Percentiles rank a stretch among this genome's conserved stretches.
Evolutionary conservation across 1,140 invertebrate genomes (phyloP).

Genomic region (Bombus cullumanus): DNA sequence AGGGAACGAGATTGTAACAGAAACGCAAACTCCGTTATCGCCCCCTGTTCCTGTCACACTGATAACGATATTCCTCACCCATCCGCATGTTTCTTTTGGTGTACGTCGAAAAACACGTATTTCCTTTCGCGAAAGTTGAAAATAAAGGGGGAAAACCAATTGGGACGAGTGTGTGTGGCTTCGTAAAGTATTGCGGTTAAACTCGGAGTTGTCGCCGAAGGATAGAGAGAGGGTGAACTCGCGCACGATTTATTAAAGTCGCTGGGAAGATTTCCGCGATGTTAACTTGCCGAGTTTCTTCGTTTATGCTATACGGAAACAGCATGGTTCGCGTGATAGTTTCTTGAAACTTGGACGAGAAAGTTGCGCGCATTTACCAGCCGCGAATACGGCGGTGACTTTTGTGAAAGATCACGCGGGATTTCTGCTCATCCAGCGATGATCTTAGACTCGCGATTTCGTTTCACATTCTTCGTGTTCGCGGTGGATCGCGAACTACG

Average conservation of each 20-base stretch:
- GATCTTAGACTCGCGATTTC: background rate
- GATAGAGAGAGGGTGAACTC: no score
- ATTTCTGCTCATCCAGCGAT: background rate
- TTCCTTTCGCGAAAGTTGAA: background rate
- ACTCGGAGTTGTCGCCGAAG: background rate
- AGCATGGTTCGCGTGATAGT: background rate
- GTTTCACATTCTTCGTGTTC: background rate
- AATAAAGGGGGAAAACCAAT: background rate
- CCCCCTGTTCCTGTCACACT: no score
- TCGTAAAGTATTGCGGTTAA: slow-evolving; percentile 1
- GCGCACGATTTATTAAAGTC: slow-evolving; percentile 31
- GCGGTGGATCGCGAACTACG: background rate
- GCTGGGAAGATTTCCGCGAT: background rate
- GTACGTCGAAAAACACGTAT: background rate
- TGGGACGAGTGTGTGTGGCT: background rate
- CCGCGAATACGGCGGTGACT: background rate
- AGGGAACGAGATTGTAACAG: background rate
- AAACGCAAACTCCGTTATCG: slow-evolving; percentile 14
- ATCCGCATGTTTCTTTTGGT: background rate
- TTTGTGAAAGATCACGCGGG: background rate
- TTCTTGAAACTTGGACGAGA: background rate
- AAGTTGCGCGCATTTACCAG: background rate
- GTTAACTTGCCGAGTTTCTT: slow-evolving; percentile 15
- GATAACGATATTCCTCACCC: background rate
- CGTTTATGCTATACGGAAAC: background rate